Evolutionary conservation across 2,888 invertebrate genomes (phyloP).

Genomic region (Caenorhabditis parvicauda): DNA sequence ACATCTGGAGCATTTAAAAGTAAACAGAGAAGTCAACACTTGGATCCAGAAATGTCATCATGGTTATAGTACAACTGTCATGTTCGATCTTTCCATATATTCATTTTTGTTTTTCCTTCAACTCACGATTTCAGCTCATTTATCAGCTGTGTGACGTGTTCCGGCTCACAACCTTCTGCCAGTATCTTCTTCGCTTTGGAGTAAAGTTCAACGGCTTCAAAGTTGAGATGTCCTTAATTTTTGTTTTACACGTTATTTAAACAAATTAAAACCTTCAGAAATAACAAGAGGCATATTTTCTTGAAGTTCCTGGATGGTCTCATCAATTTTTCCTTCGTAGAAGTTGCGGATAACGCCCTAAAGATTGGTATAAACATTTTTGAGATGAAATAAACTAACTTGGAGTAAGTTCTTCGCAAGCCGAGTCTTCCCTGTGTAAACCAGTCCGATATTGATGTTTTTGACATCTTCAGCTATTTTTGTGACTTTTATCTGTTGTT

Average conservation of each 20-base stretch:
- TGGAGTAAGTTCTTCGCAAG: constrained; percentile 69
- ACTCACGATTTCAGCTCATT: constrained; percentile 11
- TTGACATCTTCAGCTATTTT: constrained; percentile 54
- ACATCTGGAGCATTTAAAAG: too few species aligned
- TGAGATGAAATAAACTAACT: too few species aligned
- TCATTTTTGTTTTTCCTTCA: not conserved
- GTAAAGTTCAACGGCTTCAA: constrained; percentile 33
- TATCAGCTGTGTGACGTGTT: constrained; percentile 32
- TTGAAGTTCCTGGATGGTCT: constrained; percentile 11
- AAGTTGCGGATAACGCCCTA: constrained; percentile 31
- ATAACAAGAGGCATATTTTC: too few species aligned
- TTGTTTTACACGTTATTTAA: too few species aligned
- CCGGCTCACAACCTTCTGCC: constrained; percentile 44
- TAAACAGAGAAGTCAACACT: too few species aligned
- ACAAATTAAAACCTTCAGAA: too few species aligned
- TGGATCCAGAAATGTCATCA: too few species aligned
- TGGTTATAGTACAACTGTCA: too few species aligned
- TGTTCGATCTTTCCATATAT: too few species aligned
- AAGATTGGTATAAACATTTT: too few species aligned
- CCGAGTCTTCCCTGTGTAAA: constrained; percentile 68
- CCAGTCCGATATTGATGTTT: constrained; percentile 64
- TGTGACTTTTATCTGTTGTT: constrained; percentile 46
- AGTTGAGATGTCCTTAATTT: constrained; percentile 32
- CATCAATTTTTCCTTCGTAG: constrained; percentile 23
- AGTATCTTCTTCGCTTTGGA: constrained; percentile 43